These are phyloP conservation scores for Helogale parvula DNA, from an alignment of 2,113 vertebrate genomes.

Conservation along the genomic window DNA sequence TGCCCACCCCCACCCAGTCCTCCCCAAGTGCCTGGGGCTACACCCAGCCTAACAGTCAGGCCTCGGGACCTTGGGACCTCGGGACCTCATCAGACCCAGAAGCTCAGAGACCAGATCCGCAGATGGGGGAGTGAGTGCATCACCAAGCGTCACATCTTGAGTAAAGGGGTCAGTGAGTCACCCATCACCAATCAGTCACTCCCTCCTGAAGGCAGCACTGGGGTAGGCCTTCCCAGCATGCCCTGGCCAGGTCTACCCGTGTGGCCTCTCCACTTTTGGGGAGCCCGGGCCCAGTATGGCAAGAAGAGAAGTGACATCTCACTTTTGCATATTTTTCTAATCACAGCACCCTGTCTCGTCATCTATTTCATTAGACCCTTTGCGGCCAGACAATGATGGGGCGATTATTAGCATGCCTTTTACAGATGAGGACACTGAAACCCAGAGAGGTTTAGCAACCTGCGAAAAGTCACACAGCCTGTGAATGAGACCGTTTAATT, in stretches of 20 bases:
- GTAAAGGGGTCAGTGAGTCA: background rate
- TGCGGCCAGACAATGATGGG: background rate
- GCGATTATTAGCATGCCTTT: background rate
- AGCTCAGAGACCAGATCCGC: background rate
- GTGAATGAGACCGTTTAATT: background rate
- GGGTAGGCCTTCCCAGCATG: rapidly evolving
- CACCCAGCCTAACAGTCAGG: background rate
- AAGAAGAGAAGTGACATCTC: background rate
- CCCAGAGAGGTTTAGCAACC: background rate
- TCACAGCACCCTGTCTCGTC: background rate
- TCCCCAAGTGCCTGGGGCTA: background rate
- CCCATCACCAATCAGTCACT: background rate
- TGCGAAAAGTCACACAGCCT: background rate
- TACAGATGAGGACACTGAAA: background rate
- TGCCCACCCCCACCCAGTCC: background rate
- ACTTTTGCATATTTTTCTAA: background rate
- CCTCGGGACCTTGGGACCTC: background rate
- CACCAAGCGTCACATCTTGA: background rate
- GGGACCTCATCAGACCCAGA: background rate
- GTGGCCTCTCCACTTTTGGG: background rate
- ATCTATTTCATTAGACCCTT: background rate
- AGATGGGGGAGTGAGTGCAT: background rate
- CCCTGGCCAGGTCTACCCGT: background rate
- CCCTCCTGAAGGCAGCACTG: rapidly evolving
- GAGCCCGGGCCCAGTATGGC: rapidly evolving